phyloP scores from a whole-genome alignment of 2,888 invertebrate species.

The Euphydryas editha region DNA sequence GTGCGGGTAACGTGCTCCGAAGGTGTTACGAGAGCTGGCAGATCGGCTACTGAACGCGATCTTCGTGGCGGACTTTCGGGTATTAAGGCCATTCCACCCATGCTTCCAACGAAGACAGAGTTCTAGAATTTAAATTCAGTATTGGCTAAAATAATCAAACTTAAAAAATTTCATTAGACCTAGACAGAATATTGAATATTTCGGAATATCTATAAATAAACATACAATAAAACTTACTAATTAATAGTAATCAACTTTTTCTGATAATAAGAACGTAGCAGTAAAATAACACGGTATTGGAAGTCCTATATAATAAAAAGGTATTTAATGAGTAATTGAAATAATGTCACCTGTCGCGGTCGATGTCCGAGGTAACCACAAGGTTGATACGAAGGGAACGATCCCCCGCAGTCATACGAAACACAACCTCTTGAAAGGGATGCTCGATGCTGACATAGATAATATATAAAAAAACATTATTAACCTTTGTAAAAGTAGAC shows the following conservation, averaged over 20 bases:
- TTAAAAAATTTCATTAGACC: too few relatives aligned
- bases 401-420: constrained; percentile 74
- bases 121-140: constrained; percentile 77
- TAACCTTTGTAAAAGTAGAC: neutral
- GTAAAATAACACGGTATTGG: neutral
- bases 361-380: constrained; percentile 74
- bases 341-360: constrained; percentile 72
- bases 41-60: constrained; percentile 92
- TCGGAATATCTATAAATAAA: neutral
- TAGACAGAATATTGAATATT: too few relatives aligned
- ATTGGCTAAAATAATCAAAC: too few relatives aligned
- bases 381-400: constrained; percentile 74
- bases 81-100: constrained; percentile 87
- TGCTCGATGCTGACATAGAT: constrained; percentile 85
- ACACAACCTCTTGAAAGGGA: constrained; percentile 88
- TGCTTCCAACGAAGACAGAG: constrained; percentile 92
- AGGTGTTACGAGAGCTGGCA: constrained; percentile 87
- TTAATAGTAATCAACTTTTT: neutral
- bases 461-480: neutral
- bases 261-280: neutral
- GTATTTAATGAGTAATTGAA: neutral
- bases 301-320: neutral
- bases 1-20: constrained; percentile 70
- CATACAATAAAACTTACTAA: neutral
- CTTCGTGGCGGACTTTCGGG: constrained; percentile 88